A percentile compares a stretch with the other conserved stretches of the same genome.
Conservation (phyloP, 2,888 invertebrate genomes). For the Eugnorisma glareosa region DNA sequence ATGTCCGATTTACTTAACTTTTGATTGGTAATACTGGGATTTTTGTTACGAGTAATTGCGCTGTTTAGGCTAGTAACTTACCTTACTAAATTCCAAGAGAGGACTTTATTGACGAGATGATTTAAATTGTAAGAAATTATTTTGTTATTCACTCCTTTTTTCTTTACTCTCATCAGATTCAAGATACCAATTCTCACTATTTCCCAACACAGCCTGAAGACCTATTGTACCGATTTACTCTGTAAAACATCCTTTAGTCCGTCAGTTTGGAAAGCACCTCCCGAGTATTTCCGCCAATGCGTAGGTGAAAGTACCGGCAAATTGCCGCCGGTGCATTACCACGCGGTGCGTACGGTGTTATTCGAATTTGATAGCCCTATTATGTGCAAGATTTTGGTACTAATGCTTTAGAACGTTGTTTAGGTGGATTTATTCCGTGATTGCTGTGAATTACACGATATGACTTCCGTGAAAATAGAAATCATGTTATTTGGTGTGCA, state of each 20-base stretch:
- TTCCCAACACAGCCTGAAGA: slow-evolving; percentile 52
- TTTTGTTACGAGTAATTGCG: neutral
- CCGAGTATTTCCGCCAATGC: slow-evolving; percentile 69
- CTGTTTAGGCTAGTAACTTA: neutral
- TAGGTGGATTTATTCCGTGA: slow-evolving; percentile 42
- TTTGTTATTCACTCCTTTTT: neutral
- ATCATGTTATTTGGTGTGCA: neutral
- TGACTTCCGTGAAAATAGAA: slow-evolving; percentile 25
- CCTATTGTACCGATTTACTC: slow-evolving; percentile 41
- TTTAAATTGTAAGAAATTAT: neutral
- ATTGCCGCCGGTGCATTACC: slow-evolving; percentile 69
- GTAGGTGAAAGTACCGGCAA: slow-evolving; percentile 77
- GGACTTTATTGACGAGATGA: neutral
- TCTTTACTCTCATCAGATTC: slow-evolving; percentile 1
- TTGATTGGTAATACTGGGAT: neutral
- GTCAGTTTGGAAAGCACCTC: slow-evolving; percentile 61
- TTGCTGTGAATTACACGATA: slow-evolving; percentile 30
- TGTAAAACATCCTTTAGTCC: slow-evolving; percentile 61
- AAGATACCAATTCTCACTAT: slow-evolving; percentile 27
- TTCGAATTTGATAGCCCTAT: slow-evolving; percentile 69
- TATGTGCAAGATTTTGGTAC: slow-evolving; percentile 58
- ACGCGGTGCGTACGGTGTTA: slow-evolving; percentile 65
- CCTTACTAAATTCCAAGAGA: neutral
- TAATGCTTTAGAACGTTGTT: slow-evolving; percentile 46
- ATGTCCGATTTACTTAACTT: slow-evolving; percentile 2